Base-by-base conservation (phyloP, 2,113 vertebrate species). In the Microtus richardsoni region DNA sequence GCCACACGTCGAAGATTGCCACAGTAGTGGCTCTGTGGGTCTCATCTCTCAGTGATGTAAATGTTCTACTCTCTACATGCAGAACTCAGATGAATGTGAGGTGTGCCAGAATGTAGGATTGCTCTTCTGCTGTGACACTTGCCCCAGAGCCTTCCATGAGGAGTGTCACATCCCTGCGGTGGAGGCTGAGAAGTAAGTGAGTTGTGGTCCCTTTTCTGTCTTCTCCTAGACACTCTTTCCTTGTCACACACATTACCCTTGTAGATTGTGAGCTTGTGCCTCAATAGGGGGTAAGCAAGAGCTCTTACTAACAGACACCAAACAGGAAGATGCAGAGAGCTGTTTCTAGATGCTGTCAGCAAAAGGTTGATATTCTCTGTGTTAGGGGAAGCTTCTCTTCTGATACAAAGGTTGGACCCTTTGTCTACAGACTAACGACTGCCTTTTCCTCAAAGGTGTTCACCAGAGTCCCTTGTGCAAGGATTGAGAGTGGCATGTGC, bases 131-230 rank as follows among this genome's bases (percentile, higher is more conserved):
- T 49, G 49, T 49, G 49, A 49, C 49, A 49, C 49, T 49, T 49
- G 11, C 2, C 49, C 49, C 49, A 49, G 49, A 49, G 49, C 49
- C 49, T 49, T 49, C 49, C 49, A 49, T 49, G 49, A 49, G 2
- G 49, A 49, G 49, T 49, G 49, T 49, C 49, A 49, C 49, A 49
- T 64, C 60, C 52, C 52, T 4, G 4, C 98, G 0, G 98, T 99
- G 91, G 98, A 98, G 36, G 86, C 97, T 8, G 78, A 97, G 58
- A 79, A 19, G 94, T 95, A 28, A 54, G 97, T 97, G 74, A 64
- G 52, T 64, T 78, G 13, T 24, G 16, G 36, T 4, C 1, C 19
- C 17, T n/a, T 24, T 1, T 49, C 21, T 71, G 1, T 16, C 3
- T 75, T 62, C 7, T 33, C 16, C 8, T 44, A 49, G 13, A 33